A percentile compares a stretch with the other conserved stretches of the same genome.
Evolutionary conservation across 2,113 vertebrate species (phyloP).

Genomic region (Spea multiplicata): DNA sequence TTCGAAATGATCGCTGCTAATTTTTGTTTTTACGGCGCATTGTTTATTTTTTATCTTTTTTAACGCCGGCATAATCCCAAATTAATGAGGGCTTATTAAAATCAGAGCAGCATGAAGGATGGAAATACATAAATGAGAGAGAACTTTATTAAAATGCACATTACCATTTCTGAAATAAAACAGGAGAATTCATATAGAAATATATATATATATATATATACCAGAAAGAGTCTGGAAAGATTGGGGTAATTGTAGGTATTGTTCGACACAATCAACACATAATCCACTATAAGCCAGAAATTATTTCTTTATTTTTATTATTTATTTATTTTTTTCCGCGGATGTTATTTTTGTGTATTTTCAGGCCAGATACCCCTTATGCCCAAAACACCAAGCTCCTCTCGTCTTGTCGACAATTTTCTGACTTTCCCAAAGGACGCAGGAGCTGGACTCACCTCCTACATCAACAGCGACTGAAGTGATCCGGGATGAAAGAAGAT

Average conservation of each 20-base stretch:
- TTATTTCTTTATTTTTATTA: too few species aligned
- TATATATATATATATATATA: neutral
- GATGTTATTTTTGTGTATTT: conserved; percentile 56
- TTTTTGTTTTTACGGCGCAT: neutral
- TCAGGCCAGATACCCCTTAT: conserved; percentile 75
- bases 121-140: neutral
- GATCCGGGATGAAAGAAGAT: conserved; percentile 96
- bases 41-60: neutral
- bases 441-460: conserved; percentile 87
- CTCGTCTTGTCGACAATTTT: conserved; percentile 70
- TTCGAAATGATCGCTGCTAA: neutral
- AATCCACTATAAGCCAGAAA: too few species aligned
- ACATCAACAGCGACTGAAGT: conserved; percentile 89
- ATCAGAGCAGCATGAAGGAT: neutral
- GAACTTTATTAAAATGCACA: neutral
- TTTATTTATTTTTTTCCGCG: too few species aligned
- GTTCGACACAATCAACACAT: too few species aligned
- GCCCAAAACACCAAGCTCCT: conserved; percentile 61
- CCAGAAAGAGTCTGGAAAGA: neutral
- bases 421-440: conserved; percentile 75
- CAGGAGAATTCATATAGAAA: neutral
- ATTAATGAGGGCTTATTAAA: conserved; percentile 5
- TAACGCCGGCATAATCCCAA: neutral
- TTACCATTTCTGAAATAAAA: neutral
- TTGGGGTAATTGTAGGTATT: neutral